Evolutionary conservation across 1,140 invertebrate species (phyloP).

Genomic region (Mactra quadrangularis): DNA sequence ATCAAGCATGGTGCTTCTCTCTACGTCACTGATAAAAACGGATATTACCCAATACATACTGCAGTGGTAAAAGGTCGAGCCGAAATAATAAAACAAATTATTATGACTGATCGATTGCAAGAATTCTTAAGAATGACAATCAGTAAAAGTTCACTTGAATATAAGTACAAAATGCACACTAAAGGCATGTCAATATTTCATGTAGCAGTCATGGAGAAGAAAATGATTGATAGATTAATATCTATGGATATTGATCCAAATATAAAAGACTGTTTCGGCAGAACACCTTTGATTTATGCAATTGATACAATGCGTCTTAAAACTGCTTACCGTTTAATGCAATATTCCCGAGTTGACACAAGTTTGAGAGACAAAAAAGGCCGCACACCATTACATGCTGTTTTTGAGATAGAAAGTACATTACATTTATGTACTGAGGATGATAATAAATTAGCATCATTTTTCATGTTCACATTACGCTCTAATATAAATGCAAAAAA

Average conservation of each 20-base stretch:
- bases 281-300: conserved; percentile 2
- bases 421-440: no score
- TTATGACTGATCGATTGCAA: neutral
- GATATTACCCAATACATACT: neutral
- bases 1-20: neutral
- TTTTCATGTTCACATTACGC: neutral
- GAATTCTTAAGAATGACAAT: neutral
- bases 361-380: neutral
- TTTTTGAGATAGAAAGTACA: no score
- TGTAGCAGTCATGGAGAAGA: neutral
- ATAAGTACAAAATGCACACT: neutral
- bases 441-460: neutral
- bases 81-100: neutral
- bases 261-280: neutral
- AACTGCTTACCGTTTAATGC: neutral
- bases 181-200: conserved; percentile 6
- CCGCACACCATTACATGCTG: neutral
- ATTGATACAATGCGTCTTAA: neutral
- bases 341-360: neutral
- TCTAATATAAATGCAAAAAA: neutral
- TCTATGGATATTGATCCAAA: neutral
- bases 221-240: neutral
- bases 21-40: neutral
- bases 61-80: neutral
- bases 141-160: neutral